phyloP scores from a whole-genome alignment of 2,113 vertebrate species.

The Petrocephalus microphthalmus region DNA sequence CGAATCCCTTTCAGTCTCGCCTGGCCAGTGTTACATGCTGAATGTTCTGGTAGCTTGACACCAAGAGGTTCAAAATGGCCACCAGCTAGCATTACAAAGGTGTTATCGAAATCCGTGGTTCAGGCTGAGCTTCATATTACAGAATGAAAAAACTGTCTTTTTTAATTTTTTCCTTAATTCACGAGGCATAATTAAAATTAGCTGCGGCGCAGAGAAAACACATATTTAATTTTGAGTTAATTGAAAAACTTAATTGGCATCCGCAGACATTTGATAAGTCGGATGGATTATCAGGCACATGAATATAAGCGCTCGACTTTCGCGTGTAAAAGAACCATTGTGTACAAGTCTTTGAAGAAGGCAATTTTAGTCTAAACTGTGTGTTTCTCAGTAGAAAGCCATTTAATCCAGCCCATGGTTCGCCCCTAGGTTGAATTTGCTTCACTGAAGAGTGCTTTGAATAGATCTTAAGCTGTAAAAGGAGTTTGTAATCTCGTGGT shows the following conservation, averaged over 20 bases:
- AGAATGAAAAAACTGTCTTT: conserved; percentile 42
- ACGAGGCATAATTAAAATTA: conserved; percentile 29
- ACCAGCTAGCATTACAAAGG: conserved; percentile 42
- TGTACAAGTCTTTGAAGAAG: conserved; percentile 11
- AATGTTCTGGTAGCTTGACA: not conserved
- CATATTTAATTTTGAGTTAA: conserved; percentile 39
- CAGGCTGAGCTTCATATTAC: conserved; percentile 36
- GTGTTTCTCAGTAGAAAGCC: conserved; percentile 7
- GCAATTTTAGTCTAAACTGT: conserved; percentile 11
- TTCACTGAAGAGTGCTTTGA: conserved; percentile 13
- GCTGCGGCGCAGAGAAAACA: conserved; percentile 34
- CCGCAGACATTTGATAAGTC: conserved; percentile 28
- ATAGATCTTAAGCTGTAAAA: conserved; percentile 1
- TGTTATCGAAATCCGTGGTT: conserved; percentile 48
- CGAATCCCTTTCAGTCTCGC: not conserved
- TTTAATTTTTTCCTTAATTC: conserved; percentile 28
- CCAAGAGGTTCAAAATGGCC: conserved; percentile 27
- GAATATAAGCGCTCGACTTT: conserved; percentile 1
- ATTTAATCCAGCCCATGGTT: conserved; percentile 14
- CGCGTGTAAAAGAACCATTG: conserved; percentile 3
- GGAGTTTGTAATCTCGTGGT: not conserved
- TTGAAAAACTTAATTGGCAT: conserved; percentile 50
- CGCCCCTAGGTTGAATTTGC: not conserved
- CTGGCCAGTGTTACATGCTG: not conserved
- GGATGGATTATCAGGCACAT: conserved; percentile 11